Base-by-base conservation (phyloP, 1,140 invertebrate genomes). In the Trichoplusia ni region DNA sequence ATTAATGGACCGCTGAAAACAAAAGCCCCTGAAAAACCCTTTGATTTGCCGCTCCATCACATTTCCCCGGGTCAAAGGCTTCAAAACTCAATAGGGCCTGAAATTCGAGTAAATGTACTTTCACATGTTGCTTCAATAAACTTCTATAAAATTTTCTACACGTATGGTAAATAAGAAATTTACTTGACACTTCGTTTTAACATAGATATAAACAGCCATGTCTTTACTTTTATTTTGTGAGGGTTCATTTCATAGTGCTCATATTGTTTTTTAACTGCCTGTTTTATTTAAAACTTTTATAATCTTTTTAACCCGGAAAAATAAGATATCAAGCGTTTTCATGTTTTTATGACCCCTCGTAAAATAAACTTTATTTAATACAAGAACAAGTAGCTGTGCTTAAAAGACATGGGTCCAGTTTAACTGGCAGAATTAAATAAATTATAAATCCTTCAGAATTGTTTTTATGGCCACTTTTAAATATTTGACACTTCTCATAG, bases 11-110 rank as follows among this genome's bases (percentile, higher is more conserved):
- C 73, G 71, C 67, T 67, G 73, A 79, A 53, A 69, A 78, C 79
- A 82, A 83, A 80, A 79, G 77, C 70, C 71, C 76, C 74, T 79
- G 68, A 79, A 81, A 85, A 84, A 71, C 73, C 84, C 86, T 89
- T 89, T 89, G 86, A 85, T 76, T 87, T 89, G 83, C 84, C 84
- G 83, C 83, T 82, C 73, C 76, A 82, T 58, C 79, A 84, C 84
- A 79, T 89, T 85, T 84, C 73, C 67, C 61, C 66, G 79, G 82
- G 77, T 81, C 81, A 77, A 79, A 85, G 74, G 72, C 63, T 67
- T 51, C 66, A 66, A 69, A 75, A 71, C 75, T 77, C 76, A 86
- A 77, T 74, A 80, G 66, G 72, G 77, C 82, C 75, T 84, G 71
- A 82, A 84, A 83, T 82, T 77, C 79, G 60, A 71, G 73, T 74